Percentiles rank a stretch among this genome's conserved stretches.
These are phyloP conservation scores for Nothoprocta pentlandii DNA, from an alignment of 2,113 vertebrate genomes.

Conservation along the genomic window DNA sequence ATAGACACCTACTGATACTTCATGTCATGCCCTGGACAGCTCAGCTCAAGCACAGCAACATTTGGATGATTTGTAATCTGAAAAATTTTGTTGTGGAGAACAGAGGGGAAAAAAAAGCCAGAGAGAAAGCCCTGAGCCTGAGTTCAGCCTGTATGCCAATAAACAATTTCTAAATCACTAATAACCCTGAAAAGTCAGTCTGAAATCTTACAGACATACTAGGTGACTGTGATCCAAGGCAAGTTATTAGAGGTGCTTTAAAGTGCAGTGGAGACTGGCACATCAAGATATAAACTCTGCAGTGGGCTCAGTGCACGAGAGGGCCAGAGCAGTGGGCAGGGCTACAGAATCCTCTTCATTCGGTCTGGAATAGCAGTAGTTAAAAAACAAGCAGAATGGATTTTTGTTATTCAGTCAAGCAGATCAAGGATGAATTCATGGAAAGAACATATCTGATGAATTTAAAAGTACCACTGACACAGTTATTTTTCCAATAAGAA, in stretches of 20 bases:
- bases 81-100: neutral
- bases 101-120: neutral
- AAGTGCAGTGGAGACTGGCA: neutral
- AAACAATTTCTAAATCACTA: neutral
- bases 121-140: neutral
- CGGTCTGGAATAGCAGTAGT: neutral
- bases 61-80: neutral
- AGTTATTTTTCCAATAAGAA: constrained; percentile 19
- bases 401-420: constrained; percentile 20
- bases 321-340: neutral
- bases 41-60: neutral
- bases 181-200: neutral
- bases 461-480: constrained; percentile 8
- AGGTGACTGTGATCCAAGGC: neutral
- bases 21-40: neutral
- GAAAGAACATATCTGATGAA: neutral
- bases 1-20: neutral
- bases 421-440: neutral
- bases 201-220: neutral
- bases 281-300: neutral
- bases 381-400: neutral
- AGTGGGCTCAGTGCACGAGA: neutral
- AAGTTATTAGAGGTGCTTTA: neutral
- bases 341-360: neutral
- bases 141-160: neutral